phyloP scores from a whole-genome alignment of 2,888 invertebrate species.

The Iselma pallidipennis region DNA sequence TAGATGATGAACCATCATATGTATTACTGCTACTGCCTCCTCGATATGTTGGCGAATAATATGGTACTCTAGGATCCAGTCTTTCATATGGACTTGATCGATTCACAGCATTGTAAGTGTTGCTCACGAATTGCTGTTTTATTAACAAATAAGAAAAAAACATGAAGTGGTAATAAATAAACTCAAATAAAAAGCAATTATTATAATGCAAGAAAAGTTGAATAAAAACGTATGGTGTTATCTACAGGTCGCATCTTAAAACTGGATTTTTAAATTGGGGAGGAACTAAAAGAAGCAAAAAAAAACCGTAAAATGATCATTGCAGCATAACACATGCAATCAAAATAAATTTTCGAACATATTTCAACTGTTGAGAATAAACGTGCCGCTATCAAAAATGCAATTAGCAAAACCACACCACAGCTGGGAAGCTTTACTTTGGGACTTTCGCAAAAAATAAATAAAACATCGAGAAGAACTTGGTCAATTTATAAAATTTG shows the following conservation, averaged over 20 bases:
- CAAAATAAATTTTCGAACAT: not conserved
- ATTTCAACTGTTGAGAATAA: not conserved
- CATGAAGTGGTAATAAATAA: too few species aligned
- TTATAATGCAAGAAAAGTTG: not conserved
- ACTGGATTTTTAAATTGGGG: conserved; percentile 16
- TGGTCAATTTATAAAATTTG: not conserved
- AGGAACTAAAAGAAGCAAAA: not conserved
- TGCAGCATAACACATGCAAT: not conserved
- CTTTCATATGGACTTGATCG: conserved; percentile 43
- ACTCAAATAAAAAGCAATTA: not conserved
- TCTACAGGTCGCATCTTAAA: conserved; percentile 11
- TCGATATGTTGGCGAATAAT: conserved; percentile 7
- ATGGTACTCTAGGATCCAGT: conserved; percentile 15
- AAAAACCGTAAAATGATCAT: not conserved
- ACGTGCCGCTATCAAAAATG: conserved; percentile 20
- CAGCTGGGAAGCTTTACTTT: not conserved
- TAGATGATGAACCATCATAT: not conserved
- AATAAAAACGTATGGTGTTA: conserved; percentile 1
- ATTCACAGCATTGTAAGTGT: conserved; percentile 36
- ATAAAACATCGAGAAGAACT: too few species aligned
- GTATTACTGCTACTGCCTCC: not conserved
- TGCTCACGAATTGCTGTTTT: conserved; percentile 16
- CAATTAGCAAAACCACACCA: conserved; percentile 8
- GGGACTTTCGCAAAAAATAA: too few species aligned
- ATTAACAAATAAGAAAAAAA: not conserved